Evolutionary conservation across 2,113 vertebrate genomes (phyloP).

Genomic region (Stegastes partitus): DNA sequence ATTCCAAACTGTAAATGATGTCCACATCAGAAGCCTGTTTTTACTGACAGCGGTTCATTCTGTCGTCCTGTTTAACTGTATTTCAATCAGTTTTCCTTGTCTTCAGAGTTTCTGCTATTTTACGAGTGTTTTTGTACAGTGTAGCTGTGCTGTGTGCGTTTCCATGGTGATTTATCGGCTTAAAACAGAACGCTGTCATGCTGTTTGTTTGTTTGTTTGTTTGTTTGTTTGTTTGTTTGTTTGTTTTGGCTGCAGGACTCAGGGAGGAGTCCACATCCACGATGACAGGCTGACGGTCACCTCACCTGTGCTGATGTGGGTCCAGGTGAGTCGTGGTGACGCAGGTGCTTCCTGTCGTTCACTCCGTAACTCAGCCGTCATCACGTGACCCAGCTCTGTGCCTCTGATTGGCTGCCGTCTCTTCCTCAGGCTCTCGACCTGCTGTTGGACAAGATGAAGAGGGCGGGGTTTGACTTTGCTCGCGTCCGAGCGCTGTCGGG

Average conservation of each 20-base stretch:
- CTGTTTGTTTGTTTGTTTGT: slow-evolving; percentile 8
- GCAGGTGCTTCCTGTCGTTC: neutral
- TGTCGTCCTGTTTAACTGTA: no score
- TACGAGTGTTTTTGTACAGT: no score
- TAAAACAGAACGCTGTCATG: no score
- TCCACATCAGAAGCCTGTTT: no score
- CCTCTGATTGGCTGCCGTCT: slow-evolving; percentile 17
- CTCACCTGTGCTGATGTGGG: slow-evolving; percentile 96
- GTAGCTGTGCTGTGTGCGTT: no score
- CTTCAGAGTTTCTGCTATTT: no score
- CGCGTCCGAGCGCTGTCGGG: slow-evolving; percentile 91
- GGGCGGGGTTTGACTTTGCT: slow-evolving; percentile 89
- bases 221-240: slow-evolving; percentile 8
- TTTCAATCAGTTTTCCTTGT: no score
- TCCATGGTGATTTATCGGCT: neutral
- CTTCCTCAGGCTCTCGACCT: slow-evolving; percentile 90
- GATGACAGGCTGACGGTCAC: slow-evolving; percentile 91
- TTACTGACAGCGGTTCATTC: no score
- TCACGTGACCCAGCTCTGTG: neutral
- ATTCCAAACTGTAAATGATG: no score
- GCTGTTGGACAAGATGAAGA: slow-evolving; percentile 91
- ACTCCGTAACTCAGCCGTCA: no score
- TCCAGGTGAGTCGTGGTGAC: slow-evolving; percentile 86
- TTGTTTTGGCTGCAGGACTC: slow-evolving; percentile 85
- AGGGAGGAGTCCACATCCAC: slow-evolving; percentile 90